Conservation (phyloP, 1,140 invertebrate species). For the Augochlora pura region DNA sequence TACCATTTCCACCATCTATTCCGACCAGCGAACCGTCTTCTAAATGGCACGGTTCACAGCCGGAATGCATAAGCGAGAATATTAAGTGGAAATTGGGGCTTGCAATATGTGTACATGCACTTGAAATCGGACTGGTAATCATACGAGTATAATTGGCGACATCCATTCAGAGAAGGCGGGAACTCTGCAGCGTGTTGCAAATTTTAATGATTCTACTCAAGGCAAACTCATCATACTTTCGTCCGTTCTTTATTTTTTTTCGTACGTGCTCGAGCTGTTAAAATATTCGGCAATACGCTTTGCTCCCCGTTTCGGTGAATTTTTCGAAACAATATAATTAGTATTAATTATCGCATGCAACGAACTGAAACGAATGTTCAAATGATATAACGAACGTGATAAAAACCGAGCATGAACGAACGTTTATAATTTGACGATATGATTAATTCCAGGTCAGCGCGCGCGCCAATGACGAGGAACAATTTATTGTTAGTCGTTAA, state of each 20-base stretch:
- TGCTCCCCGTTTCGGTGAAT: not conserved
- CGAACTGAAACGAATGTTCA: not conserved
- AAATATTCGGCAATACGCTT: not conserved
- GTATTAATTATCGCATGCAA: not conserved
- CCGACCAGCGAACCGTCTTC: not conserved
- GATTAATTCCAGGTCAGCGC: slow-evolving; percentile 25
- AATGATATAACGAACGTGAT: not conserved
- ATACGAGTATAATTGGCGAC: slow-evolving; percentile 8
- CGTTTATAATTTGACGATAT: not conserved
- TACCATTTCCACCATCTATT: slow-evolving; percentile 11
- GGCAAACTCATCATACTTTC: not conserved
- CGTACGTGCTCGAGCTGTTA: not conserved
- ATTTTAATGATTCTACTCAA: slow-evolving; percentile 8
- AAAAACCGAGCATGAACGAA: not conserved
- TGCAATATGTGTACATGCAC: slow-evolving; percentile 1
- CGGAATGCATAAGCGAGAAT: slow-evolving; percentile 7
- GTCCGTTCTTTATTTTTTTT: not conserved
- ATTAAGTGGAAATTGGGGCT: slow-evolving; percentile 17
- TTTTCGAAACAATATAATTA: not conserved
- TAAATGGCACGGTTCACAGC: slow-evolving; percentile 16
- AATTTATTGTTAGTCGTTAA: slow-evolving; percentile 20
- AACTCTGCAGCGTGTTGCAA: not conserved
- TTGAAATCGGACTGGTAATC: slow-evolving; percentile 5
- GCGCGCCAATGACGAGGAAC: not conserved
- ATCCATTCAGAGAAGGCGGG: slow-evolving; percentile 1